Evolutionary conservation across 2,113 vertebrate genomes (phyloP).

Genomic region (Calonectris borealis): DNA sequence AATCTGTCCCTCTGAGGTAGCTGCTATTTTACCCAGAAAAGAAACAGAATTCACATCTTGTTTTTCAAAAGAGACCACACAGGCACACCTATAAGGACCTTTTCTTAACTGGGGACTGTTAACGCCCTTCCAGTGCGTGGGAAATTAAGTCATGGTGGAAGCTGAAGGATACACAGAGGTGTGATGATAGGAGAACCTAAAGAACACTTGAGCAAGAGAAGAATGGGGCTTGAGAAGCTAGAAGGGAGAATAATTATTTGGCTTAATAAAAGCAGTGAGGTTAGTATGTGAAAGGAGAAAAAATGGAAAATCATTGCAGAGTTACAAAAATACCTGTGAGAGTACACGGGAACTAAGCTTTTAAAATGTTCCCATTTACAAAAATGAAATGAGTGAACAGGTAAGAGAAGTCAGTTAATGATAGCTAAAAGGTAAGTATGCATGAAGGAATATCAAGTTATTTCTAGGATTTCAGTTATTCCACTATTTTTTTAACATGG

Average conservation of each 20-base stretch:
- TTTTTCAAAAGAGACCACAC: background rate
- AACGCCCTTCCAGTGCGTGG: background rate
- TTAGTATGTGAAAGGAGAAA: background rate
- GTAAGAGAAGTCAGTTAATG: background rate
- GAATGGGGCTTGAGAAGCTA: background rate
- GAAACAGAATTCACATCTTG: background rate
- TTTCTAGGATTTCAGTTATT: background rate
- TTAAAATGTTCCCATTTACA: background rate
- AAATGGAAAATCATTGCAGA: background rate
- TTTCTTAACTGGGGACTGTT: background rate
- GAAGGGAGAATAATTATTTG: background rate
- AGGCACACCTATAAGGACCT: background rate
- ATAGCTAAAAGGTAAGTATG: background rate
- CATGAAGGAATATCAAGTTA: background rate
- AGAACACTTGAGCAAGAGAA: background rate
- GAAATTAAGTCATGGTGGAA: background rate
- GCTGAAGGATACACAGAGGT: background rate
- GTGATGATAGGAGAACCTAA: background rate
- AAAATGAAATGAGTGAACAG: background rate
- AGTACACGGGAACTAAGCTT: background rate
- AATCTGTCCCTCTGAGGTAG: background rate
- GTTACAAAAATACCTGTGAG: background rate
- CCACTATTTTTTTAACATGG: background rate
- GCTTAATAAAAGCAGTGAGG: background rate
- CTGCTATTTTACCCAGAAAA: background rate